These are phyloP conservation scores for Harpalus rubripes DNA, from an alignment of 2,888 invertebrate genomes.

Conservation along the genomic window DNA sequence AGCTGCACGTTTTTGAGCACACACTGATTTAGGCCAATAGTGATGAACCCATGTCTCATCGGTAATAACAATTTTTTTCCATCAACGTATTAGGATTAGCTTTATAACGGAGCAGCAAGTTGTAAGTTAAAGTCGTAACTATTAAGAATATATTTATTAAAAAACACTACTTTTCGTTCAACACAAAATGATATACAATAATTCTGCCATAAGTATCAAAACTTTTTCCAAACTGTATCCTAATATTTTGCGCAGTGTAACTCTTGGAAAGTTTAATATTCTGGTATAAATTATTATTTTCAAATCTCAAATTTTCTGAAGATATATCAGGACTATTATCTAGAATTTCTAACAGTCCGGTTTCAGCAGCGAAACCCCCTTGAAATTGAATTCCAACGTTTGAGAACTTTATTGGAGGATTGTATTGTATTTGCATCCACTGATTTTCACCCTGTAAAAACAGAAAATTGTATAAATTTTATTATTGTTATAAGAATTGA, in stretches of 20 bases:
- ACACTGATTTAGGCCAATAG: too few relatives aligned
- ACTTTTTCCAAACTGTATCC: conserved; percentile 32
- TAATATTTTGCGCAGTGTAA: conserved; percentile 43
- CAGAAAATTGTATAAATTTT: conserved; percentile 16
- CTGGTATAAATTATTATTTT: conserved; percentile 55
- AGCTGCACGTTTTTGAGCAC: too few relatives aligned
- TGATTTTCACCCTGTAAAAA: conserved; percentile 34
- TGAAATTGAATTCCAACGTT: conserved; percentile 56
- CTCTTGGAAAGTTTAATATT: conserved; percentile 33
- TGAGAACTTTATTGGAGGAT: conserved; percentile 34
- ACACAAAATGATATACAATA: conserved; percentile 56
- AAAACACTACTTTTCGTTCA: conserved; percentile 38
- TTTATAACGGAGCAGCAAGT: too few relatives aligned
- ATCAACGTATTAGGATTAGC: too few relatives aligned
- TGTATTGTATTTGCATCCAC: conserved; percentile 42
- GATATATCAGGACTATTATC: conserved; percentile 15
- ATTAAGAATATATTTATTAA: conserved; percentile 17
- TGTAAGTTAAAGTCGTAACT: not conserved
- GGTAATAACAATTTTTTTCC: too few relatives aligned
- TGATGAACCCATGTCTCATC: too few relatives aligned
- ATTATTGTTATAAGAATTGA: not conserved
- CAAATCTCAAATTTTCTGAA: conserved; percentile 42
- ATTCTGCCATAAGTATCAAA: conserved; percentile 60
- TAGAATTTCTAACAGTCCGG: conserved; percentile 31
- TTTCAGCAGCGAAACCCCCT: conserved; percentile 58